Conservation (phyloP, 2,797 vertebrate species). For the Tragopan temminckii region DNA sequence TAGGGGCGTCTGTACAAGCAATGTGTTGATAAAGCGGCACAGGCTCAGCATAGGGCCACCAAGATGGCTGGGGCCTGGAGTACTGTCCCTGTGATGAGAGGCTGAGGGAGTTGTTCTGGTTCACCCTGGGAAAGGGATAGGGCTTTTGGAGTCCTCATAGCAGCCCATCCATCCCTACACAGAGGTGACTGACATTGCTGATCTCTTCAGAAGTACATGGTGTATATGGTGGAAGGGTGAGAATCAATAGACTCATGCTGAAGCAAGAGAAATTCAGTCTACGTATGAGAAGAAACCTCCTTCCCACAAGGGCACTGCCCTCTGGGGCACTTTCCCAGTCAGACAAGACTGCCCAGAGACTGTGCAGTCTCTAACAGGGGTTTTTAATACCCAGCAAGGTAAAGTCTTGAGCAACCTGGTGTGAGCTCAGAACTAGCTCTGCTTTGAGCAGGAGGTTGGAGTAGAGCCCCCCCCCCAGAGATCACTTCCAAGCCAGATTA, state of each 20-base stretch:
- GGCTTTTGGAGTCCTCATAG: not conserved
- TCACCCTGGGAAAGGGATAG: not conserved
- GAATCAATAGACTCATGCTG: not conserved
- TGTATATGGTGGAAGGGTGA: not conserved
- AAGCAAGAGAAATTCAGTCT: not conserved
- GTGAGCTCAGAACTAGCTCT: not conserved
- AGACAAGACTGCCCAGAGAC: not conserved
- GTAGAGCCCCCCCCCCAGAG: not conserved
- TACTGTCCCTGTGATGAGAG: not conserved
- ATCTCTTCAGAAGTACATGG: not conserved
- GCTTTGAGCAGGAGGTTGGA: not conserved
- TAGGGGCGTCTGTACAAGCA: not conserved
- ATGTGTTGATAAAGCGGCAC: not conserved
- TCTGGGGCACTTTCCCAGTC: not conserved
- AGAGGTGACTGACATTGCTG: not conserved
- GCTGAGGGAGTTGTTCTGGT: not conserved
- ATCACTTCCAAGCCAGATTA: not conserved
- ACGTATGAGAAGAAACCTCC: not conserved
- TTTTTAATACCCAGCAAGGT: not conserved
- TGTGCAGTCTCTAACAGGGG: no score
- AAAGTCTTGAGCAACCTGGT: not conserved
- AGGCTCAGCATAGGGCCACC: not conserved
- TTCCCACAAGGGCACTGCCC: not conserved
- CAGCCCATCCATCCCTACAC: not conserved
- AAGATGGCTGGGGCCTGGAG: fast-evolving